A percentile compares a stretch with the other conserved stretches of the same genome.
These are phyloP conservation scores for Epirrita christyi DNA, from an alignment of 2,888 invertebrate species.

Conservation along the genomic window DNA sequence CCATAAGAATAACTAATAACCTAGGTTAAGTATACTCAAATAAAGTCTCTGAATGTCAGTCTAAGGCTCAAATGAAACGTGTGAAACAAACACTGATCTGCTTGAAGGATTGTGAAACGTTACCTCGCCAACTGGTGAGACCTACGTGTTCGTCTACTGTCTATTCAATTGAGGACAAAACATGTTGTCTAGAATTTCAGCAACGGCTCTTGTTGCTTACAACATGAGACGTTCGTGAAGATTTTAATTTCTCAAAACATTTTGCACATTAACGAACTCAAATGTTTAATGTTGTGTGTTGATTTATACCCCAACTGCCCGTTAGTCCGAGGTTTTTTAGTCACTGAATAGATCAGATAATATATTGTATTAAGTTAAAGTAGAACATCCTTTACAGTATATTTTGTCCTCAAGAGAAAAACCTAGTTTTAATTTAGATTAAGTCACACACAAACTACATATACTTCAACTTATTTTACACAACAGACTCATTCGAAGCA, in stretches of 20 bases:
- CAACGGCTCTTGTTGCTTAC: neutral
- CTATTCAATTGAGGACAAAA: conserved; percentile 15
- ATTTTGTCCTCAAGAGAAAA: neutral
- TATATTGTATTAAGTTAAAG: too few species aligned
- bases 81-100: neutral
- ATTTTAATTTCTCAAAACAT: too few species aligned
- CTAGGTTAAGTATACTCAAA: too few species aligned
- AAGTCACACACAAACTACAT: conserved; percentile 4
- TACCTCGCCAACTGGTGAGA: conserved; percentile 38
- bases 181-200: neutral
- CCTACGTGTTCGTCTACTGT: conserved; percentile 13
- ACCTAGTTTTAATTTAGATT: neutral
- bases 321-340: too few species aligned
- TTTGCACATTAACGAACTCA: too few species aligned
- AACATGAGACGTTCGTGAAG: too few species aligned
- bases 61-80: neutral
- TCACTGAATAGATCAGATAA: too few species aligned
- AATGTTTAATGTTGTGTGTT: too few species aligned
- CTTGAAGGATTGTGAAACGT: neutral
- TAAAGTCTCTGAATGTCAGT: too few species aligned
- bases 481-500: conserved; percentile 47
- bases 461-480: conserved; percentile 15
- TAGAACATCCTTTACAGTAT: too few species aligned
- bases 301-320: too few species aligned
- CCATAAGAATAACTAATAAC: too few species aligned